Evolutionary conservation across 2,888 invertebrate species (phyloP).

Genomic region (Dicyrtoma fusca): DNA sequence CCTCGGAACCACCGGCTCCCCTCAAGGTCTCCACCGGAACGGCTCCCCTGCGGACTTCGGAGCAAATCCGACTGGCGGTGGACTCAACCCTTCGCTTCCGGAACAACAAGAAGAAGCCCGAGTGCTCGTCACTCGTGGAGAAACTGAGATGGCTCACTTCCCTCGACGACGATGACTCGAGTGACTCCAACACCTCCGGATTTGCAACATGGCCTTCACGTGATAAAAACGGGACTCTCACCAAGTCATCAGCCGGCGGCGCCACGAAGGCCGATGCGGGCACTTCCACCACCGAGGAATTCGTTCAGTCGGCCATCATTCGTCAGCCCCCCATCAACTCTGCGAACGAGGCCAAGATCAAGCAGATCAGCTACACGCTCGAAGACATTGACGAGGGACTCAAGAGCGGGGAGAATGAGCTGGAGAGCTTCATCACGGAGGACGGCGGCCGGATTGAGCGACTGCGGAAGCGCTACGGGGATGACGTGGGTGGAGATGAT

Average conservation of each 20-base stretch:
- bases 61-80: constrained; percentile 64
- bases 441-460: constrained; percentile 81
- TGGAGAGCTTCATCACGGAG: constrained; percentile 82
- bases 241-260: constrained; percentile 42
- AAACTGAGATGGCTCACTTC: constrained; percentile 83
- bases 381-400: constrained; percentile 69
- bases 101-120: constrained; percentile 64
- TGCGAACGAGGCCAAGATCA: constrained; percentile 55
- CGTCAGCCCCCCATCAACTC: constrained; percentile 50
- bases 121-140: constrained; percentile 73
- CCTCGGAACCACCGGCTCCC: constrained; percentile 24
- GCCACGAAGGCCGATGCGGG: constrained; percentile 56
- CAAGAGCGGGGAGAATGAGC: constrained; percentile 64
- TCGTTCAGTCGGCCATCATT: constrained; percentile 51
- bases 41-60: constrained; percentile 55
- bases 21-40: constrained; percentile 55
- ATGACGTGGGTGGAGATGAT: constrained; percentile 78
- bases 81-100: constrained; percentile 67
- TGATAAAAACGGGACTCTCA: constrained; percentile 51
- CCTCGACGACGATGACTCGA: constrained; percentile 72
- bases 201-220: constrained; percentile 56
- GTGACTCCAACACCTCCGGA: constrained; percentile 54
- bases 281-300: constrained; percentile 52
- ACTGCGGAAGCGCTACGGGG: constrained; percentile 72
- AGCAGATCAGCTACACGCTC: constrained; percentile 66